Evolutionary conservation across 2,113 vertebrate genomes (phyloP), one percentile per base, ranked within the genome.

Genomic region (Ifrita kowaldi): DNA sequence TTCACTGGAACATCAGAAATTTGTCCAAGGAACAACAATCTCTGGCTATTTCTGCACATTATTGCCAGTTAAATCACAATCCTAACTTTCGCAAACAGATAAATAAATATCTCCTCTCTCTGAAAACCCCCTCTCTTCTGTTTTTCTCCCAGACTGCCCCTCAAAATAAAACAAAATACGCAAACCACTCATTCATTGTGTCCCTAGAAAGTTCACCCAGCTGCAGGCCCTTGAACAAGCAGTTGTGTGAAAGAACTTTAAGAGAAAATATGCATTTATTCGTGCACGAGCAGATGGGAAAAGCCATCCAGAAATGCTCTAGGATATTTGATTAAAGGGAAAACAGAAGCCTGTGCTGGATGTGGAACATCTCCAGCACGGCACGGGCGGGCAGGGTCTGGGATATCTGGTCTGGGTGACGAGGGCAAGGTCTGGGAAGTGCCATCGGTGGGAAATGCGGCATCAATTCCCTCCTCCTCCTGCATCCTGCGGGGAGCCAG

Each of bases 401-500:
- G 27, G 37, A 37, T 6, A 39, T 30, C 30, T 33, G 46, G 32
- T 27, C 81, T 23, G 47, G 21, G 1, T 15, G 4, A 16, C 1
- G 1, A 9, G 23, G 33, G 60, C 17, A 52, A 70, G 24, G 16
- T 9, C 23, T 9, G 39, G 21, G 16, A n/a, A 71, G 28, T 3
- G 7, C 30, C n/a, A 8, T 10, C 21, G 1, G 2, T 0, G 3
- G 0, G 2, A 50, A 32, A 47, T 0, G 7, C 1, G 12, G 27
- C 63, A 7, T 4, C 6, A 5, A 11, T 5, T 67, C 30, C 68
- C 20, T 11, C 3, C 5, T 6, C 21, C 10, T 7, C 4, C n/a
- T n/a, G n/a, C 50, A 1, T 6, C 41, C 24, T 32, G 42, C 76
- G 2, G 73, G n/a, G 74, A 71, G 57, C 35, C 80, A 63, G 71